Conservation (phyloP, 2,888 invertebrate species). For the Melanotus villosus region DNA sequence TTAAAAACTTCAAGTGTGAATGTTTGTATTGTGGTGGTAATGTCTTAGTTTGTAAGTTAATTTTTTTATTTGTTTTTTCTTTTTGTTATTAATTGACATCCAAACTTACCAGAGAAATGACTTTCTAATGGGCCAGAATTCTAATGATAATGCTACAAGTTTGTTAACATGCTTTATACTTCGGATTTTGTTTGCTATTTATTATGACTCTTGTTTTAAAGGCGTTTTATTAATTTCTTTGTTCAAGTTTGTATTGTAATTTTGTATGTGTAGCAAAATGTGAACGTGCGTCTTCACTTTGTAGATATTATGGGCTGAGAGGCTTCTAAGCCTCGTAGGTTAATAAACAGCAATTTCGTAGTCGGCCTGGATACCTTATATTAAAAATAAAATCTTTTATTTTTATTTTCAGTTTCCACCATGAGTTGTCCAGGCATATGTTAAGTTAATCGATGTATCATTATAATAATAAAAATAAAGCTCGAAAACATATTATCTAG, state of each 20-base stretch:
- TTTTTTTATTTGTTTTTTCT: constrained; percentile 30
- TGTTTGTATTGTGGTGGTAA: constrained; percentile 61
- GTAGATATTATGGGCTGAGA: constrained; percentile 47
- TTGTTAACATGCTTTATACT: background rate
- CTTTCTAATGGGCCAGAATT: constrained; percentile 3
- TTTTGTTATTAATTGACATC: constrained; percentile 27
- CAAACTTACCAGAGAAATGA: constrained; percentile 26
- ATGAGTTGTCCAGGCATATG: constrained; percentile 66
- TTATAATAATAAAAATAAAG: constrained; percentile 60
- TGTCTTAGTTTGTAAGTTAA: constrained; percentile 58
- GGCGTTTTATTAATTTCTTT: constrained; percentile 24
- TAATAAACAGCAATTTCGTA: constrained; percentile 60
- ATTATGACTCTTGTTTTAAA: constrained; percentile 6
- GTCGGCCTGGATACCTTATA: constrained; percentile 62
- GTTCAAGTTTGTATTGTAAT: constrained; percentile 44
- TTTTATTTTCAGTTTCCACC: constrained; percentile 64
- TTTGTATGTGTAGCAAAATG: constrained; percentile 47
- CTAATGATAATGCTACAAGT: background rate
- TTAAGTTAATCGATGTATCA: constrained; percentile 68
- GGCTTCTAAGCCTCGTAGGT: constrained; percentile 40
- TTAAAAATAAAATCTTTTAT: constrained; percentile 59
- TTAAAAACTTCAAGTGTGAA: constrained; percentile 52
- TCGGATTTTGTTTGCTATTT: constrained; percentile 25
- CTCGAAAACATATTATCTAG: constrained; percentile 38
- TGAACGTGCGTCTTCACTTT: constrained; percentile 47